phyloP scores from a whole-genome alignment of 2,888 invertebrate species.

The Zygothrica quintamaculata region DNA sequence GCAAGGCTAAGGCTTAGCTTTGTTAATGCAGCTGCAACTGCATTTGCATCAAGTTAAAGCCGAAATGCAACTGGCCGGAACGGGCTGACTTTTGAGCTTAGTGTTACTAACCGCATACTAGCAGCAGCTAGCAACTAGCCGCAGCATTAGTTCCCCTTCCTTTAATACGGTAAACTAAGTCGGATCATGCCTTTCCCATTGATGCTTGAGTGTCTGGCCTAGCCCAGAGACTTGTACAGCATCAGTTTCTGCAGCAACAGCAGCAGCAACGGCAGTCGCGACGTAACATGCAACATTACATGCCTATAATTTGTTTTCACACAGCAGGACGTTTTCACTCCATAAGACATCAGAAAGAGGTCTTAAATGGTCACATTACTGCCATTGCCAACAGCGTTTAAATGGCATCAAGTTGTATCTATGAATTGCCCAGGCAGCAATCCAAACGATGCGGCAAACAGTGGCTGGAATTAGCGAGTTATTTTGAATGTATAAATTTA shows the following conservation, averaged over 20 bases:
- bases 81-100: constrained; percentile 55
- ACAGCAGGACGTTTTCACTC: constrained; percentile 84
- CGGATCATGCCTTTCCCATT: constrained; percentile 41
- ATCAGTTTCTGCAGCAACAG: too few species aligned
- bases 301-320: constrained; percentile 83
- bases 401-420: constrained; percentile 64
- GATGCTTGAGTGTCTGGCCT: constrained; percentile 43
- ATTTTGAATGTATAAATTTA: constrained; percentile 27
- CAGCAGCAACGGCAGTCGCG: constrained; percentile 40
- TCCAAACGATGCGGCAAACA: constrained; percentile 15
- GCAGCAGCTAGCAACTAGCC: constrained; percentile 20
- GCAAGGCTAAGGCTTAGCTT: constrained; percentile 23
- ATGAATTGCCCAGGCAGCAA: constrained; percentile 34
- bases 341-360: constrained; percentile 83
- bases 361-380: constrained; percentile 55
- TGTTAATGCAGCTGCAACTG: constrained; percentile 24
- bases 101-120: constrained; percentile 42
- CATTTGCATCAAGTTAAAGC: constrained; percentile 60
- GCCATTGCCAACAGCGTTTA: constrained; percentile 79
- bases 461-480: constrained; percentile 24
- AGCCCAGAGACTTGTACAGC: constrained; percentile 31
- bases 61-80: constrained; percentile 60
- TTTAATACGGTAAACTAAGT: constrained; percentile 26
- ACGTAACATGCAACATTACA: constrained; percentile 83
- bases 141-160: constrained; percentile 3